phyloP scores from a whole-genome alignment of 2,888 invertebrate species.

The Norana najaformis region DNA sequence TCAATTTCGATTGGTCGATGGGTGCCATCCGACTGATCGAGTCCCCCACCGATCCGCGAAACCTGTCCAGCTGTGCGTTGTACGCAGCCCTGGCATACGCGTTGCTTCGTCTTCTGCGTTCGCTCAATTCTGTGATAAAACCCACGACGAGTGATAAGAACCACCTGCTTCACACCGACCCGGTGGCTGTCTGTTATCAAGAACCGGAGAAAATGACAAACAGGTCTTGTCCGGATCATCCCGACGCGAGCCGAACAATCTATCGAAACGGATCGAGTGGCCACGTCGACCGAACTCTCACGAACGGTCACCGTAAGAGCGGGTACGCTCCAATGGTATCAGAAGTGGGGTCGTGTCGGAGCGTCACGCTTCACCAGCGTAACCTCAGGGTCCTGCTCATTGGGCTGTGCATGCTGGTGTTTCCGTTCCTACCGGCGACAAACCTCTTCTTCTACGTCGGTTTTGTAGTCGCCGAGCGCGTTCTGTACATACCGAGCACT shows the following conservation, averaged over 20 bases:
- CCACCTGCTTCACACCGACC: background rate
- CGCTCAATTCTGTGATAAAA: constrained; percentile 21
- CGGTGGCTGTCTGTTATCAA: background rate
- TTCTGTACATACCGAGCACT: constrained; percentile 92
- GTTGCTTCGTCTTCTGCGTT: constrained; percentile 3
- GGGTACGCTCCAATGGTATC: background rate
- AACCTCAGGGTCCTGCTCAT: constrained; percentile 46
- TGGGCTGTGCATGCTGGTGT: constrained; percentile 74
- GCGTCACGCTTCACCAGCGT: background rate
- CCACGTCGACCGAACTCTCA: background rate
- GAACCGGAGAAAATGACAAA: background rate
- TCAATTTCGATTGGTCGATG: constrained; percentile 99
- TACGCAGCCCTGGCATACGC: constrained; percentile 66
- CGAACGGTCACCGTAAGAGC: background rate
- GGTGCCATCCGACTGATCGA: constrained; percentile 87
- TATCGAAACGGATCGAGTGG: background rate
- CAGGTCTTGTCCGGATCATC: background rate
- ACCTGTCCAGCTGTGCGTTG: constrained; percentile 75
- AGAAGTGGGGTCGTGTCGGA: background rate
- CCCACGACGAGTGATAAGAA: background rate
- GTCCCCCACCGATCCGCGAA: constrained; percentile 77
- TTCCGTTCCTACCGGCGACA: constrained; percentile 92
- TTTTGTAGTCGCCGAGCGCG: constrained; percentile 94
- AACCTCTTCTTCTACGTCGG: constrained; percentile 97
- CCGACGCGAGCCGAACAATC: background rate